Base-by-base conservation (phyloP, 2,113 vertebrate genomes). In the Bos indicus region DNA sequence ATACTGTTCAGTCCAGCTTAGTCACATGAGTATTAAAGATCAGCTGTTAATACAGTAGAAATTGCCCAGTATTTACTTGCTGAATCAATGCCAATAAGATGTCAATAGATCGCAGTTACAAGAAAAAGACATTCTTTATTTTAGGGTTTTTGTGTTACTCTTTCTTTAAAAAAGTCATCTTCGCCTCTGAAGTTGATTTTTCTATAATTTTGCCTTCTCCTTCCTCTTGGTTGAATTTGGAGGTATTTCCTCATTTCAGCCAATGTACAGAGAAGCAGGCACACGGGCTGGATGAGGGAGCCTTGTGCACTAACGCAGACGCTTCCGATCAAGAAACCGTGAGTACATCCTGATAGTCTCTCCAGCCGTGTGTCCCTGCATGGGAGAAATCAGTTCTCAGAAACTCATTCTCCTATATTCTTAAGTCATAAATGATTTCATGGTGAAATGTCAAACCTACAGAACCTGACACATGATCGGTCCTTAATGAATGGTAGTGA, bases 231-330 rank as follows among this genome's bases (percentile, higher is more conserved):
- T 33, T 82, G 83, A 94, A 43, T 77, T 82, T 43, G 36, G 57
- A 60, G n/a, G 3, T 28, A 12, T 51, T 51, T 19, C 59, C 48
- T 67, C 25, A 40, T 15, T n/a, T 40, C 14, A 7, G 43, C 59
- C 13, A 14, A 2, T 1, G n/a, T 62, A 8, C 3, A 0, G 40
- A 5, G 4, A n/a, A 6, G 28, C 5, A 0, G 7, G 9, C n/a
- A 4, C 33, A 25, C 11, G 4, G 74, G 17, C 19, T 12, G 40
- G 23, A 43, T 2, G 59, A 19, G 40, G 57, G 23, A 23, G 33
- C 28, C 0, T 14, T 9, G 5, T 6, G 25, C 11, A 6, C 0
- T 28, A 4, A 71, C 52, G 56, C 9, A 0, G 25, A 14, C 0
- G 15, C 30, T 56, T 77, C 86, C 2, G 0, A 12, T 51, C 46